Percentiles rank a stretch among this genome's conserved stretches.
phyloP scores from a whole-genome alignment of 2,888 invertebrate species.

The Arrhopalites spinosus region DNA sequence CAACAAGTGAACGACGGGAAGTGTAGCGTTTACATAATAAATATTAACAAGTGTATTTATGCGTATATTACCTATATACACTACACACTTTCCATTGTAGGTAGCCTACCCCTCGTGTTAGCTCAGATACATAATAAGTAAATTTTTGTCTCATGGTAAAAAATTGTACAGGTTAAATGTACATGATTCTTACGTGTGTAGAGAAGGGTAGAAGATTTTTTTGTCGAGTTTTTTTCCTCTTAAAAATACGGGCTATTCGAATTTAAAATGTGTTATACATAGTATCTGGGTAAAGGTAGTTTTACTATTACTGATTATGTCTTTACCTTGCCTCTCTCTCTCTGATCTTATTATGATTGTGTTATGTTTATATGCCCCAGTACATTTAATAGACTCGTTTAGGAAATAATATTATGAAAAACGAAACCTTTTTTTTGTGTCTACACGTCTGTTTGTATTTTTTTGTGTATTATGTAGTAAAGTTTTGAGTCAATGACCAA shows the following conservation, averaged over 20 bases:
- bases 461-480: background rate
- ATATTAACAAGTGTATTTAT: no score
- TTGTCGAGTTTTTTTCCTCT: background rate
- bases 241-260: background rate
- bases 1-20: no score
- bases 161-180: constrained; percentile 3
- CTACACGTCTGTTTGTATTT: background rate
- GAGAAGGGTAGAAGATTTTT: background rate
- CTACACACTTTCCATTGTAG: no score
- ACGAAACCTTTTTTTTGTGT: background rate
- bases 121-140: no score
- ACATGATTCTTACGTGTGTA: constrained; percentile 1
- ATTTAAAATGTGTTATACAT: no score
- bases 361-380: background rate
- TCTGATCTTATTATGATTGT: background rate
- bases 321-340: no score
- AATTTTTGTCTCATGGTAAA: background rate
- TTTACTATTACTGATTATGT: background rate
- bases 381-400: background rate
- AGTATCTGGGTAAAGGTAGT: no score
- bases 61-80: no score
- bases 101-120: no score
- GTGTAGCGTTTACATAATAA: no score
- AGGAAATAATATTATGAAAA: background rate
- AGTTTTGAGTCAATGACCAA: background rate